Percentiles rank a stretch among this genome's conserved stretches.
Conservation (phyloP, 2,888 invertebrate genomes). For the Nemotelus pantherinus region DNA sequence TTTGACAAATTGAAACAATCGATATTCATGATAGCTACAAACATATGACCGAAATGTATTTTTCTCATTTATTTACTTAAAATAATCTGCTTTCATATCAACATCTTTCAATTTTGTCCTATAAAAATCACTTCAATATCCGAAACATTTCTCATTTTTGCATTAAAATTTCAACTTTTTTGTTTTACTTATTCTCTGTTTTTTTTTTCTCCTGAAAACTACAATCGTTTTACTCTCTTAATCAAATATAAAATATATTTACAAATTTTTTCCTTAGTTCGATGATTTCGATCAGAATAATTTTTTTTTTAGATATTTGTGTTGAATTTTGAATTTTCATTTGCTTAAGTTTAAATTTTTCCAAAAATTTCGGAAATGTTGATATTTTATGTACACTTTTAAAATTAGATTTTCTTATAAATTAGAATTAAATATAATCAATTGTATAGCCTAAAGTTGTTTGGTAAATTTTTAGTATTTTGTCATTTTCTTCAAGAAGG, state of each 20-base stretch:
- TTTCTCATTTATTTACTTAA: constrained; percentile 3
- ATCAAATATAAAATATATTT: constrained; percentile 35
- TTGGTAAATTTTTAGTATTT: constrained; percentile 12
- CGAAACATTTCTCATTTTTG: constrained; percentile 15
- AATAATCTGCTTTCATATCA: not conserved
- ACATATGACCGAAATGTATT: constrained; percentile 10
- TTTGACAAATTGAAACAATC: not conserved
- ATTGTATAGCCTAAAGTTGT: constrained; percentile 38
- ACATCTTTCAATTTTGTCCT: constrained; percentile 1
- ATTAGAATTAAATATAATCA: not conserved
- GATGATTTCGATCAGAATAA: constrained; percentile 39
- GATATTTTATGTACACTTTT: constrained; percentile 12
- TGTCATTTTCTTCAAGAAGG: constrained; percentile 11
- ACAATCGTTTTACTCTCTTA: constrained; percentile 16
- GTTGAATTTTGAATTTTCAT: constrained; percentile 20
- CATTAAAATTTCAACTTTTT: constrained; percentile 31
- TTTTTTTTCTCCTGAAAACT: constrained; percentile 28
- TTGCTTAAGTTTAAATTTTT: constrained; percentile 1
- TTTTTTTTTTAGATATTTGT: not conserved
- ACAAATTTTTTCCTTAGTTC: constrained; percentile 26
- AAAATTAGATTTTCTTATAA: constrained; percentile 34
- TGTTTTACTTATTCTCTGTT: not conserved
- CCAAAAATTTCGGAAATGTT: too few species aligned
- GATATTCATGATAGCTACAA: not conserved
- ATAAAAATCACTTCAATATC: constrained; percentile 31